These are phyloP conservation scores for Lichenostomus cassidix DNA, from an alignment of 2,113 vertebrate genomes.

Conservation along the genomic window DNA sequence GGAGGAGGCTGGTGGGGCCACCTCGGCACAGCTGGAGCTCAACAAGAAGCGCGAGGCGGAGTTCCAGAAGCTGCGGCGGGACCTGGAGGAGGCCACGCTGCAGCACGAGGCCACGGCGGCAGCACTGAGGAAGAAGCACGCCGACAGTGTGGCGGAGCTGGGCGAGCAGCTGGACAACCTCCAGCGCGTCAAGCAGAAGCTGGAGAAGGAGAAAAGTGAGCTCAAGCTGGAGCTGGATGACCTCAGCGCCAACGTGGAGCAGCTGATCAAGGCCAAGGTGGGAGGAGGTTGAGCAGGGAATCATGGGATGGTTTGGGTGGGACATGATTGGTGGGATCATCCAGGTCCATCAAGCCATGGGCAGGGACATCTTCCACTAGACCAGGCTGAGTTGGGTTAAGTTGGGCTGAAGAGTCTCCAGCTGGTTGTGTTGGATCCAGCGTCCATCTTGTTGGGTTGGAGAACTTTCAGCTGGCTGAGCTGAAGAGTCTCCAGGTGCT, in stretches of 20 bases:
- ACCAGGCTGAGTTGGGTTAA: accelerated
- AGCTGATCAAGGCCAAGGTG: conserved; percentile 79
- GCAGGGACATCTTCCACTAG: neutral
- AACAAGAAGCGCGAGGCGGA: conserved; percentile 92
- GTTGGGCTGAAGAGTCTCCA: neutral
- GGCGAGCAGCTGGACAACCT: conserved; percentile 1
- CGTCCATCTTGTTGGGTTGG: neutral
- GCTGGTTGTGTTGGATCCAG: too few relatives aligned
- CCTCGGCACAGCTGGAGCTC: conserved; percentile 87
- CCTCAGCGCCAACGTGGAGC: conserved; percentile 83
- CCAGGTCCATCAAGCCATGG: accelerated
- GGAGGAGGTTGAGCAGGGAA: conserved; percentile 31
- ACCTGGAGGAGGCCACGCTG: conserved; percentile 75
- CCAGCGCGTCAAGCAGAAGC: conserved; percentile 70
- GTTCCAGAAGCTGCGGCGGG: conserved; percentile 88
- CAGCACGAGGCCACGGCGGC: conserved; percentile 6
- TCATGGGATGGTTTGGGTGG: neutral
- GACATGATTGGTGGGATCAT: neutral
- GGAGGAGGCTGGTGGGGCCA: conserved; percentile 86
- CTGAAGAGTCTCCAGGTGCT: neutral
- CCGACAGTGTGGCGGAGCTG: neutral
- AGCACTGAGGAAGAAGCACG: neutral
- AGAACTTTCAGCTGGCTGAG: accelerated
- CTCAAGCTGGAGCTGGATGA: conserved; percentile 23
- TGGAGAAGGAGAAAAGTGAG: conserved; percentile 81